Evolutionary conservation across 30 jellyfish, hydroid and myxozoan species (phyloP), one percentile per base, ranked within the genome.

Genomic region (Catostylus mosaicus): DNA sequence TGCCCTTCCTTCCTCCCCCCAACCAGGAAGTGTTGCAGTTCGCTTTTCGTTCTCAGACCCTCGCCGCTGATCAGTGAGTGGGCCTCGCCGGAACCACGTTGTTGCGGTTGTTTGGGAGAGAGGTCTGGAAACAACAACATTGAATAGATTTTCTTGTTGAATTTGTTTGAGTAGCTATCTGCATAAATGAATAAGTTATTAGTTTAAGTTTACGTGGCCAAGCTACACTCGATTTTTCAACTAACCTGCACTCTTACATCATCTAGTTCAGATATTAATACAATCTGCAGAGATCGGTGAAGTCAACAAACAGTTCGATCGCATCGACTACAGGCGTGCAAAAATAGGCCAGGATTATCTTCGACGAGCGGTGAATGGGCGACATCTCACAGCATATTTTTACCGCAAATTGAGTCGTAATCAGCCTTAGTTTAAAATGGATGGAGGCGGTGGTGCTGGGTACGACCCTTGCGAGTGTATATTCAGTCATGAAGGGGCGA

Each of bases 381-480:
- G n/a, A n/a, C n/a, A n/a, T n/a, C n/a, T n/a, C n/a, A n/a, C n/a
- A n/a, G n/a, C n/a, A n/a, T n/a, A n/a, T n/a, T n/a, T n/a, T n/a
- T n/a, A n/a, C n/a, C n/a, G n/a, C n/a, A n/a, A n/a, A n/a, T n/a
- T n/a, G n/a, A n/a, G n/a, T n/a, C n/a, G n/a, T n/a, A n/a, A n/a
- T n/a, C n/a, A n/a, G n/a, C n/a, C n/a, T n/a, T n/a, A n/a, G n/a
- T 45, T 27, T 2, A 83, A 31, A 22, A 84, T 84, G 95, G 95
- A 65, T 30, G 95, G 85, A 38, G 96, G 86, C 32, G 97, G 99
- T 35, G 96, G 75, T 30, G 80, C 97, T 0, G 74, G 89, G 30
- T 94, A 88, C 70, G 99, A 94, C 59, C 99, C 99, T 14, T 94
- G 99, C 61, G 99, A 94, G 61, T 94, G 99, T 61, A 94, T 94